These are phyloP conservation scores for Antechinus flavipes DNA, from an alignment of 2,113 vertebrate genomes.

Conservation along the genomic window DNA sequence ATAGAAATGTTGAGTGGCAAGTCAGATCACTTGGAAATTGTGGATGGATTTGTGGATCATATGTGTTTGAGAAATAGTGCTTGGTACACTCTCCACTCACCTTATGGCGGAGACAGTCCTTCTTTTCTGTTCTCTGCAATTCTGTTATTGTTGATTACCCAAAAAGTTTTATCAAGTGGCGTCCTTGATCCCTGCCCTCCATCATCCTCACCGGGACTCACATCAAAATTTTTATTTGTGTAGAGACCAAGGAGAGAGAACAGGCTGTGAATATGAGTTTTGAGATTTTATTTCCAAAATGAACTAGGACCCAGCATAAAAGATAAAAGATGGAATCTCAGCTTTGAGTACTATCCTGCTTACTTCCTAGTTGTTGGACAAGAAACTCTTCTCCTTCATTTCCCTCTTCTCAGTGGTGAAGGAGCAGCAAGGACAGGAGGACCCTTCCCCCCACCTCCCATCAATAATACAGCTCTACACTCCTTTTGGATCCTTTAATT, in stretches of 20 bases:
- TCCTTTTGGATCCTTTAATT: not conserved
- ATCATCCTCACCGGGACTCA: not conserved
- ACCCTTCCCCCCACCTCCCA: not conserved
- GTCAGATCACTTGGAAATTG: not conserved
- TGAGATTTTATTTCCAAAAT: not conserved
- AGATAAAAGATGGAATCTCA: conserved; percentile 2
- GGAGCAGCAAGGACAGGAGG: not conserved
- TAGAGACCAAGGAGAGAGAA: not conserved
- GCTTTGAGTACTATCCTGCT: not conserved
- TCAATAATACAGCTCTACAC: not conserved
- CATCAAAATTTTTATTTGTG: not conserved
- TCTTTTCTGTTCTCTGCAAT: not conserved
- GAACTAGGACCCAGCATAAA: not conserved
- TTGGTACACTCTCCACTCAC: not conserved
- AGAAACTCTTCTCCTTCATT: not conserved
- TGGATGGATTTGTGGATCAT: not conserved
- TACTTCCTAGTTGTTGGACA: not conserved
- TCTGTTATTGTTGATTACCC: not conserved
- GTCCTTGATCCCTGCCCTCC: not conserved
- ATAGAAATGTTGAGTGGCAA: not conserved
- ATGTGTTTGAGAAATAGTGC: not conserved
- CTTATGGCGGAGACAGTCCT: not conserved
- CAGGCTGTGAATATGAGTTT: not conserved
- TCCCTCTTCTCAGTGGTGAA: not conserved
- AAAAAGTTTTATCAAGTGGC: not conserved